phyloP scores from a whole-genome alignment of 2,888 invertebrate species.

The Chorisops tibialis region DNA sequence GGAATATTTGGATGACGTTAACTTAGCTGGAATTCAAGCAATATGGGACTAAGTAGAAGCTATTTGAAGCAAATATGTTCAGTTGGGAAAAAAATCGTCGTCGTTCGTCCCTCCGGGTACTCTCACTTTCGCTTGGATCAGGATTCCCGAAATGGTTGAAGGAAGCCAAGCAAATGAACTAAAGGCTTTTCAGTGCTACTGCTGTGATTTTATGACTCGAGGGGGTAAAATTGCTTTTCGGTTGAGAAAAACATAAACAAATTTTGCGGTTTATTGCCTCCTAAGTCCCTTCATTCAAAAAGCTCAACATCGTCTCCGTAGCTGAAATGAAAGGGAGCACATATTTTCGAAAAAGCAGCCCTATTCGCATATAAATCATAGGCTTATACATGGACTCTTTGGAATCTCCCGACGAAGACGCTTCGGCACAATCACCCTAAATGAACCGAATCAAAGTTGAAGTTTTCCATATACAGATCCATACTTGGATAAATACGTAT shows the following conservation, averaged over 20 bases:
- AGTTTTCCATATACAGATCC: too few relatives aligned
- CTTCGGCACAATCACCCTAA: background rate
- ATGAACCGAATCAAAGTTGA: conserved; percentile 13
- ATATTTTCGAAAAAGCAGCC: background rate
- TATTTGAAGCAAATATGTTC: conserved; percentile 20
- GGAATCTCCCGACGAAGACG: background rate
- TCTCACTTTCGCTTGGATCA: background rate
- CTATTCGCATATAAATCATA: background rate
- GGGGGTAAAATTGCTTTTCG: conserved; percentile 30
- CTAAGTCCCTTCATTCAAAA: conserved; percentile 37
- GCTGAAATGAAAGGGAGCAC: background rate
- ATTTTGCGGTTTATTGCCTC: conserved; percentile 40
- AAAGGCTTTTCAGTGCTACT: background rate
- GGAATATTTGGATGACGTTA: conserved; percentile 22
- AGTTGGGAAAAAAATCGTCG: background rate
- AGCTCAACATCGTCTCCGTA: background rate
- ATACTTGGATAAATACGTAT: too few relatives aligned
- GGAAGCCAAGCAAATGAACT: background rate
- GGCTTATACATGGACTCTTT: background rate
- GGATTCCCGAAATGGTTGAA: background rate
- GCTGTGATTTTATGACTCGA: conserved; percentile 11
- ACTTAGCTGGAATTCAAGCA: conserved; percentile 15
- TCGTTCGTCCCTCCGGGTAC: background rate
- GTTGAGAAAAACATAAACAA: conserved; percentile 39
- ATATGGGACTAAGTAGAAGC: conserved; percentile 22